Conservation (phyloP, 1,140 invertebrate genomes). For the Ruditapes philippinarum region DNA sequence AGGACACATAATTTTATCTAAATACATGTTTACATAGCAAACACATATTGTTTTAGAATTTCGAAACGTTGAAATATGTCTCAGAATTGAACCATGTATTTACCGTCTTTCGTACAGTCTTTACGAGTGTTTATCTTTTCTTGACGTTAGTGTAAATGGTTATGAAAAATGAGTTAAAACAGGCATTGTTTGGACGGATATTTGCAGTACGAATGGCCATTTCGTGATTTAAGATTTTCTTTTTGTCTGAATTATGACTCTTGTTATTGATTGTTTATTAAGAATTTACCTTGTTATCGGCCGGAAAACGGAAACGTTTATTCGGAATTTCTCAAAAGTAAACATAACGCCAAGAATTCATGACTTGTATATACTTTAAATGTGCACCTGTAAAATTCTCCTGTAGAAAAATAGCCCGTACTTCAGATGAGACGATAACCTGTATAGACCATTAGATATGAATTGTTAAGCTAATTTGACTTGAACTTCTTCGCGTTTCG, state of each 20-base stretch:
- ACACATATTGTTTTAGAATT: no score
- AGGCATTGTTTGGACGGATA: neutral
- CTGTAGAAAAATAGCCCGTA: neutral
- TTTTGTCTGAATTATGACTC: neutral
- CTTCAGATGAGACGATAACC: no score
- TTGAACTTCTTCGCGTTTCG: neutral
- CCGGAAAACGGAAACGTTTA: slow-evolving; percentile 1
- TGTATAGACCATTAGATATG: neutral
- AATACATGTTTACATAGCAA: no score
- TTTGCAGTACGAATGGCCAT: neutral
- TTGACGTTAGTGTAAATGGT: neutral
- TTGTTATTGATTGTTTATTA: neutral
- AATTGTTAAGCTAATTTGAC: neutral
- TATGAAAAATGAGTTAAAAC: neutral
- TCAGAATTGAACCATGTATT: no score
- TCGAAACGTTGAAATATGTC: no score
- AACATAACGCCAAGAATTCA: neutral
- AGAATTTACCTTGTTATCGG: neutral
- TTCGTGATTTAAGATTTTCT: neutral
- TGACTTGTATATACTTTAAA: neutral
- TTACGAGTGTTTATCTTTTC: neutral
- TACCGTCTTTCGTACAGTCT: no score
- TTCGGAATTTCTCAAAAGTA: neutral
- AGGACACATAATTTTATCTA: no score
- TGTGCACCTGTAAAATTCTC: neutral